Percentiles rank a stretch among this genome's conserved stretches.
phyloP scores from a whole-genome alignment of 2,888 invertebrate species.

The Gymnoscelis rufifasciata region DNA sequence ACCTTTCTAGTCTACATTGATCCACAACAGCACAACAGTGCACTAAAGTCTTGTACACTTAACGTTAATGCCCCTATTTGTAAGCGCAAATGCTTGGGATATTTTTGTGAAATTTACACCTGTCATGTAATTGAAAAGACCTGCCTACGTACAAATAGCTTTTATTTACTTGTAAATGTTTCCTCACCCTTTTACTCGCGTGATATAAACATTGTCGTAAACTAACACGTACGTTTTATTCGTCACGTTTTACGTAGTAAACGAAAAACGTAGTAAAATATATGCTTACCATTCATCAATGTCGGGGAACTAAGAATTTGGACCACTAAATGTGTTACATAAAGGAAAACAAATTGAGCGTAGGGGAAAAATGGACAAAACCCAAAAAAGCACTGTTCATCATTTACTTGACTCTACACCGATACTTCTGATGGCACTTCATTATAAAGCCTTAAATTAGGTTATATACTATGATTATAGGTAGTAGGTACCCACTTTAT shows the following conservation, averaged over 20 bases:
- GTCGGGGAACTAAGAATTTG: slow-evolving; percentile 11
- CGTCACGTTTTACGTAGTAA: slow-evolving; percentile 12
- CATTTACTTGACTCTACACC: no score
- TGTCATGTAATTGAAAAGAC: background rate
- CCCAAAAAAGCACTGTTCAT: no score
- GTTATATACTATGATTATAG: no score
- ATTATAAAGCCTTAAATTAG: no score
- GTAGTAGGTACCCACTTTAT: no score
- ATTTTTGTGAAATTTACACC: background rate
- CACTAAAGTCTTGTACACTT: no score
- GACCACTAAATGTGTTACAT: background rate
- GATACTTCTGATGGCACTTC: no score
- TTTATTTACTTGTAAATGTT: background rate
- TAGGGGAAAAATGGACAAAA: background rate
- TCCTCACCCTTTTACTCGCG: background rate
- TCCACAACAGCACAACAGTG: no score
- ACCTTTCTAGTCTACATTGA: no score
- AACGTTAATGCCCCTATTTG: no score
- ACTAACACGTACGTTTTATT: slow-evolving; percentile 17
- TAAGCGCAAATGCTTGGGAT: no score
- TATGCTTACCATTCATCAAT: slow-evolving; percentile 26
- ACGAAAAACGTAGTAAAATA: slow-evolving; percentile 22
- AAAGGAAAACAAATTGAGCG: background rate
- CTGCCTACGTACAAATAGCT: no score
- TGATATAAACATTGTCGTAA: background rate